Conservation (phyloP, 2,113 vertebrate genomes). For the Phylloscopus trochiloides region DNA sequence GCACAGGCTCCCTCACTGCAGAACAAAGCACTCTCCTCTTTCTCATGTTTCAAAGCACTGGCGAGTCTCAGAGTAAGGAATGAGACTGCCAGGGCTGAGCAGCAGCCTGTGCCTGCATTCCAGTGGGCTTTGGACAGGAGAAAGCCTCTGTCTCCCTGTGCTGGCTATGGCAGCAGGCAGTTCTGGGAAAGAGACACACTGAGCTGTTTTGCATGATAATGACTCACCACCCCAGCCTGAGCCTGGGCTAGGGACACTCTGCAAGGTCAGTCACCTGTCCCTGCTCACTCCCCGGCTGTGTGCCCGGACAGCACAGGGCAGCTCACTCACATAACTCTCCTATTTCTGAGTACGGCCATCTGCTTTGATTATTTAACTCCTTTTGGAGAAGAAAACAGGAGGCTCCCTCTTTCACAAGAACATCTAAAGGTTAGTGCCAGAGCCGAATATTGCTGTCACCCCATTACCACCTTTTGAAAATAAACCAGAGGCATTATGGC, state of each 20-base stretch:
- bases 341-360: not conserved
- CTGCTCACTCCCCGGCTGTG: not conserved
- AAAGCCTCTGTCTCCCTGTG: not conserved
- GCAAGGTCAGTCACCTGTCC: not conserved
- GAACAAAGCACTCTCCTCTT: conserved; percentile 15
- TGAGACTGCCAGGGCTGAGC: not conserved
- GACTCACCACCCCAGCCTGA: not conserved
- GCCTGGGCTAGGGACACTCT: not conserved
- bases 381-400: not conserved
- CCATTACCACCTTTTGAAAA: not conserved
- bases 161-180: not conserved
- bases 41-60: conserved; percentile 54
- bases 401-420: not conserved
- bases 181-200: not conserved
- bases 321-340: not conserved
- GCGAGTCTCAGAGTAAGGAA: not conserved
- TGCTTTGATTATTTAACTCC: not conserved
- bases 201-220: not conserved
- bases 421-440: not conserved
- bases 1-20: not conserved
- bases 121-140: not conserved
- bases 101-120: conserved; percentile 31
- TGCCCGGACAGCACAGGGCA: not conserved
- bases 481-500: not conserved
- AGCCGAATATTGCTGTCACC: not conserved